Evolutionary conservation across 2,888 invertebrate species (phyloP).

Genomic region (Phyllotreta cruciferae): DNA sequence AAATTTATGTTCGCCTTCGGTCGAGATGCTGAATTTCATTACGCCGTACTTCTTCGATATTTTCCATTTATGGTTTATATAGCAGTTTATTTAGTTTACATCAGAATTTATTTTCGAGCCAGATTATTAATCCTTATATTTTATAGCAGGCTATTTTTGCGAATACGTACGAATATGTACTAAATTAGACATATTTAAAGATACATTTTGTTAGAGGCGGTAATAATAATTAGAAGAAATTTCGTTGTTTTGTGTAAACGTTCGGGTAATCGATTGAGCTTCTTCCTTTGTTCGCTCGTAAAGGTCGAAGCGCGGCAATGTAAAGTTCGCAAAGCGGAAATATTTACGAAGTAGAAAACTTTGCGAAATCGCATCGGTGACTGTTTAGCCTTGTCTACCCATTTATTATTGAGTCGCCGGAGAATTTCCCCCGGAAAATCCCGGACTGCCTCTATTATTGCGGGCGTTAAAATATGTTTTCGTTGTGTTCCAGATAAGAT

Average conservation of each 20-base stretch:
- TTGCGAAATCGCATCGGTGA: conserved; percentile 17
- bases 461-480: conserved; percentile 3
- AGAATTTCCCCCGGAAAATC: conserved; percentile 3
- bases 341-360: conserved; percentile 22
- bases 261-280: conserved; percentile 3
- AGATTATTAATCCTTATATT: too few species aligned
- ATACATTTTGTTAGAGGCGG: too few species aligned
- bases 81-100: too few species aligned
- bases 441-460: neutral
- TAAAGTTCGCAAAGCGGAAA: conserved; percentile 28
- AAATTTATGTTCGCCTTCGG: too few species aligned
- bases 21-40: too few species aligned
- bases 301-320: conserved; percentile 34
- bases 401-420: conserved; percentile 10
- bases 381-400: neutral
- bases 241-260: neutral
- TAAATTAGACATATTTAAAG: too few species aligned
- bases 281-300: conserved; percentile 31
- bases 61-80: too few species aligned
- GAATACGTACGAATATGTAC: too few species aligned
- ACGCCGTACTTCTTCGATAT: too few species aligned
- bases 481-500: conserved; percentile 49
- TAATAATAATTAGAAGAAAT: neutral
- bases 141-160: too few species aligned
- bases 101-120: too few species aligned